These are phyloP conservation scores for Brachionus manjavacas DNA, from an alignment of 1,140 invertebrate species.

Conservation along the genomic window DNA sequence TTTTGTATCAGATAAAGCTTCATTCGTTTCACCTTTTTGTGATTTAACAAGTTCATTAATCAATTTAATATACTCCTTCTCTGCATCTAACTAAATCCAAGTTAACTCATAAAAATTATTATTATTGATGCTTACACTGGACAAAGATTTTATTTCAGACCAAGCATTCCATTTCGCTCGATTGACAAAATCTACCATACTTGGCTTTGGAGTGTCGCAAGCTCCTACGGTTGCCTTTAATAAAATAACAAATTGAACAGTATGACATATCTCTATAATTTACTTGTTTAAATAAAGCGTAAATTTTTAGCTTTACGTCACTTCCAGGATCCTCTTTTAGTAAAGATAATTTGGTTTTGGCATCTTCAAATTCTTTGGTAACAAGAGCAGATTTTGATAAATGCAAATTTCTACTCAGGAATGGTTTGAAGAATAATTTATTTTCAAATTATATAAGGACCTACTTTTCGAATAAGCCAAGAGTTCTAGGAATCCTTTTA, in stretches of 20 bases:
- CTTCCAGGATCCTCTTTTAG: slow-evolving; percentile 61
- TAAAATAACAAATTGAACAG: slow-evolving; percentile 42
- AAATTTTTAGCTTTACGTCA: slow-evolving; percentile 62
- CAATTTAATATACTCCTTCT: slow-evolving; percentile 20
- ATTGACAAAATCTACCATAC: slow-evolving; percentile 64
- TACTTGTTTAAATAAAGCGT: slow-evolving; percentile 64
- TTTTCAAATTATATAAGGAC: neutral
- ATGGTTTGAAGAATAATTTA: neutral
- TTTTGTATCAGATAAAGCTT: neutral
- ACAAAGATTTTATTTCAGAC: slow-evolving; percentile 59
- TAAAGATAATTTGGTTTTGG: slow-evolving; percentile 55
- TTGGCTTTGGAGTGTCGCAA: slow-evolving; percentile 60
- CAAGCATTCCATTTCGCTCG: slow-evolving; percentile 66
- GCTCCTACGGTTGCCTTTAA: slow-evolving; percentile 61
- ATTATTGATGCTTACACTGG: slow-evolving; percentile 50
- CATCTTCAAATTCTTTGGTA: slow-evolving; percentile 44
- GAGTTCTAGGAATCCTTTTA: neutral
- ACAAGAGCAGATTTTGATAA: neutral
- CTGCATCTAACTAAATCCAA: slow-evolving; percentile 39
- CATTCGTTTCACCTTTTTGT: neutral
- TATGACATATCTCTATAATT: neutral
- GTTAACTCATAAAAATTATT: neutral
- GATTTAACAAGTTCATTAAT: slow-evolving; percentile 4
- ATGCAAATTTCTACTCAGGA: neutral
- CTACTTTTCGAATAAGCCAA: neutral